Percentiles rank a stretch among this genome's conserved stretches.
Conservation (phyloP, 2,113 vertebrate genomes). For the Peromyscus californicus region DNA sequence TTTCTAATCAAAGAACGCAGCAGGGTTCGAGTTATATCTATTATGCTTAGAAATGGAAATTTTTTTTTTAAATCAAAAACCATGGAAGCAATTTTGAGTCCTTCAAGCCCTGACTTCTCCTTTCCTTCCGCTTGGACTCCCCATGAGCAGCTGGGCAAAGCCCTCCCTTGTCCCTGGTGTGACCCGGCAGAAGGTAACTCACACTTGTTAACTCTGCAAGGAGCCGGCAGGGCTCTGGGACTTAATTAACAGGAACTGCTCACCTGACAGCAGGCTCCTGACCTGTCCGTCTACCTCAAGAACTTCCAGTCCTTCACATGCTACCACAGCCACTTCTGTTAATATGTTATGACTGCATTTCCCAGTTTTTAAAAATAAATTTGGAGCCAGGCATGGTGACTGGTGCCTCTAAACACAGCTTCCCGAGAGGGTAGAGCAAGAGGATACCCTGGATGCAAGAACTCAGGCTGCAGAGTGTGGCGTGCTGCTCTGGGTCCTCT, state of each 20-base stretch:
- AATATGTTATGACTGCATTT: neutral
- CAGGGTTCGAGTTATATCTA: constrained; percentile 59
- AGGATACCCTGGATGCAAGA: neutral
- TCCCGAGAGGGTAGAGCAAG: neutral
- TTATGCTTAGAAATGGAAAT: constrained; percentile 70
- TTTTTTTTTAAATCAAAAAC: constrained; percentile 54
- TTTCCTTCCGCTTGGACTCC: constrained; percentile 60
- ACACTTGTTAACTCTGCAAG: neutral
- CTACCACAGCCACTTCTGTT: neutral
- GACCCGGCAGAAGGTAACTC: neutral
- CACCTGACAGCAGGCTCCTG: neutral
- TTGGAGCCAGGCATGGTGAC: neutral
- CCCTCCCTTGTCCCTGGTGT: neutral
- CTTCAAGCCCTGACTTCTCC: constrained; percentile 32
- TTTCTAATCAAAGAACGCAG: constrained; percentile 77
- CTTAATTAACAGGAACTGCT: neutral
- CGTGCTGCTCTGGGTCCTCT: neutral
- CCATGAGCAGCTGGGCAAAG: neutral
- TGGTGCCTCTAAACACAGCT: neutral
- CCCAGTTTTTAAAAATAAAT: constrained; percentile 32
- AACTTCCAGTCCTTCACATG: neutral
- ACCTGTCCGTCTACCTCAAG: neutral
- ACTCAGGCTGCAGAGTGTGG: neutral
- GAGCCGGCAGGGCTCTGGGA: neutral
- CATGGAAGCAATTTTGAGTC: constrained; percentile 51